These are phyloP conservation scores for Rhagonycha fulva DNA, from an alignment of 2,888 invertebrate genomes.

Conservation along the genomic window DNA sequence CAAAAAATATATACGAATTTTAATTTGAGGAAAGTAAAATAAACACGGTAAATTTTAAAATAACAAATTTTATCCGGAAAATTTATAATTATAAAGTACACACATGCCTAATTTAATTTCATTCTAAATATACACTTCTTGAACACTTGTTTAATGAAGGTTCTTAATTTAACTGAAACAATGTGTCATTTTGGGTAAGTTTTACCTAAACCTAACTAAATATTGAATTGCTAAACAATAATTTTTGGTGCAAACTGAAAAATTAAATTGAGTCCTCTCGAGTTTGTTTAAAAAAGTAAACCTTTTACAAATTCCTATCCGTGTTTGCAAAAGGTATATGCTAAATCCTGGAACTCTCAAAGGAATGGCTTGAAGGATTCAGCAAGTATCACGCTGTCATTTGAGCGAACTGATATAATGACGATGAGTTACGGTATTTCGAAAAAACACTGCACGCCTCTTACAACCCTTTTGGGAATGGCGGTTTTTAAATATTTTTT, in stretches of 20 bases:
- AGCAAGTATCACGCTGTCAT: not conserved
- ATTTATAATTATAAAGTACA: not conserved
- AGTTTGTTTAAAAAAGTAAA: not conserved
- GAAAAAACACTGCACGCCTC: not conserved
- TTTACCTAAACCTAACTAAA: not conserved
- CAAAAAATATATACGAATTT: not conserved
- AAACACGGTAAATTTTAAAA: not conserved
- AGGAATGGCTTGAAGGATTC: not conserved
- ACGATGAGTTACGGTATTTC: not conserved
- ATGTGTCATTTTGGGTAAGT: not conserved
- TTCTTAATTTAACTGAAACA: not conserved
- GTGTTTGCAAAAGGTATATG: not conserved
- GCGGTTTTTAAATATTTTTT: not conserved
- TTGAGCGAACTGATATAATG: not conserved
- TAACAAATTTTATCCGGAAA: not conserved
- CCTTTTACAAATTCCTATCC: not conserved
- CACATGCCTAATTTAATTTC: not conserved
- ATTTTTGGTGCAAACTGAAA: not conserved
- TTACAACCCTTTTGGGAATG: not conserved
- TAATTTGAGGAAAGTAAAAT: not conserved
- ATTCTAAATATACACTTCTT: not conserved
- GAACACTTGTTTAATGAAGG: not conserved
- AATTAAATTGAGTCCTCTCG: not conserved
- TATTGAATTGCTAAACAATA: not conserved
- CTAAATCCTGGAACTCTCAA: not conserved